Evolutionary conservation across 2,888 invertebrate species (phyloP).

Genomic region (Agriopis aurantiaria): DNA sequence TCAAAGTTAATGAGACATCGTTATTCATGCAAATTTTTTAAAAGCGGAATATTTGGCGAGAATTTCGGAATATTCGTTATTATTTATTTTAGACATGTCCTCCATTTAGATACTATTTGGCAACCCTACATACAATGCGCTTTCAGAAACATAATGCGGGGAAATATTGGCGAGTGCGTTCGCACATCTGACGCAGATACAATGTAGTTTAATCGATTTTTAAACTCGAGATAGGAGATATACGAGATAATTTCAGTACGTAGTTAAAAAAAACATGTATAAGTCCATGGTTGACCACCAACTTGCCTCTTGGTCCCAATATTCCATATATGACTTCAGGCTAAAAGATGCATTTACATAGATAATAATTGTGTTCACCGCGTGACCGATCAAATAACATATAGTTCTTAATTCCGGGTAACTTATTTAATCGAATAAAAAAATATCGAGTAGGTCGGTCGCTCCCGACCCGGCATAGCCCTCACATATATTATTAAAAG

Average conservation of each 20-base stretch:
- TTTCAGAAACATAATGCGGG: conserved; percentile 15
- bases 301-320: neutral
- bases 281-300: too few species aligned
- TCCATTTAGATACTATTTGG: too few species aligned
- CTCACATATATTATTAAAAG: conserved; percentile 62
- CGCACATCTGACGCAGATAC: conserved; percentile 49
- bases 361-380: too few species aligned
- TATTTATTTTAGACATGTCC: too few species aligned
- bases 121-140: too few species aligned
- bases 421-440: conserved; percentile 39
- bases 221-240: conserved; percentile 19
- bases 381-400: too few species aligned
- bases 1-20: too few species aligned
- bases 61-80: too few species aligned
- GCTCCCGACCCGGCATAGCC: conserved; percentile 38
- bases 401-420: conserved; percentile 24
- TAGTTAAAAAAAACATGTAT: neutral
- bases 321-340: conserved; percentile 1
- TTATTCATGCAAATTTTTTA: too few species aligned
- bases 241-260: conserved; percentile 3
- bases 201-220: conserved; percentile 39
- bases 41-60: too few species aligned
- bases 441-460: conserved; percentile 34
- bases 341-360: too few species aligned
- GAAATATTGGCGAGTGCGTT: conserved; percentile 53